These are phyloP conservation scores for Scaptomyza hsui DNA, from an alignment of 1,140 invertebrate species.

Conservation along the genomic window DNA sequence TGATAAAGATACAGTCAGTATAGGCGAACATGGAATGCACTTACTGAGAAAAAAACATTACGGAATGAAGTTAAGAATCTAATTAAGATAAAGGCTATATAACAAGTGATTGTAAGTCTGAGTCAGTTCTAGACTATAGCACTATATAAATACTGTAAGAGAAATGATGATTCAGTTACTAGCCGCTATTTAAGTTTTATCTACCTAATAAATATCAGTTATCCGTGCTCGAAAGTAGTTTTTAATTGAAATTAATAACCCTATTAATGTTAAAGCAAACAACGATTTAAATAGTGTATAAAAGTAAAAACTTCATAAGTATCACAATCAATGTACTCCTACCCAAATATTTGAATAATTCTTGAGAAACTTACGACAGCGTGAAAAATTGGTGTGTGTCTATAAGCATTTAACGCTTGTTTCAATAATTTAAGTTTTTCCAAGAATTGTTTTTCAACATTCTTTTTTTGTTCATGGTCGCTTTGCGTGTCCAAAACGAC, in stretches of 20 bases:
- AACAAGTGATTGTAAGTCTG: no score
- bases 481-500: conserved; percentile 43
- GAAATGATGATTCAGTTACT: no score
- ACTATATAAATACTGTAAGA: no score
- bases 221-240: no score
- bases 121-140: no score
- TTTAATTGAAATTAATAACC: no score
- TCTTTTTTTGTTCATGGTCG: conserved; percentile 58
- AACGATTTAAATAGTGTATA: no score
- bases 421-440: conserved; percentile 73
- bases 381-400: conserved; percentile 63
- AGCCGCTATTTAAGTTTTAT: neutral
- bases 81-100: no score
- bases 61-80: neutral
- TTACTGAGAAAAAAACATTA: neutral
- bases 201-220: no score
- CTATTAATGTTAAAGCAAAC: no score
- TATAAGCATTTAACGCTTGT: conserved; percentile 62
- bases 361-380: conserved; percentile 61
- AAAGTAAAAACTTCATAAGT: no score
- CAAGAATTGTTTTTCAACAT: conserved; percentile 60
- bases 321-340: conserved; percentile 10
- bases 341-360: conserved; percentile 34
- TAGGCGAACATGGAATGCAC: conserved; percentile 8
- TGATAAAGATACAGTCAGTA: neutral